Base-by-base conservation (phyloP, 35 echinoderm and acorn worm species). In the Eucidaris tribuloides region DNA sequence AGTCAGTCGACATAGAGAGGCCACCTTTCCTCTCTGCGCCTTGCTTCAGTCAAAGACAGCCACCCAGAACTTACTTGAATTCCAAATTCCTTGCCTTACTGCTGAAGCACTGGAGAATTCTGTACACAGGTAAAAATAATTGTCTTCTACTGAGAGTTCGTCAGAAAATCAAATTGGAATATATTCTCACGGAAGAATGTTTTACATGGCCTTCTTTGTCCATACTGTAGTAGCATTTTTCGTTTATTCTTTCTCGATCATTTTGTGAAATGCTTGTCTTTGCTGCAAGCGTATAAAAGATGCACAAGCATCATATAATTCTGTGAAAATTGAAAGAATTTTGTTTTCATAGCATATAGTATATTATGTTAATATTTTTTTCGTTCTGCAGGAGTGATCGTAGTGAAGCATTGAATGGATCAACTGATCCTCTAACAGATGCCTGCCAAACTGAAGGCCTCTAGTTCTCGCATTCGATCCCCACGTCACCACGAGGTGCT, bases 1-100 rank as follows among this genome's bases (percentile, higher is more conserved):
- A 79, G 85, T 79, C 91, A 93, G 77, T 90, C 32, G 89, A 90
- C 30, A 56, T 99, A 13, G 91, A 99, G 90, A 99, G 42, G 83
- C 78, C 96, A 99, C 48, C 87, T 99, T 3, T 68, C 78, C 7
- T 89, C 89, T 1, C 42, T 99, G 15, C 86, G 86, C 3, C 55
- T 90, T 32, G 87, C 91, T 27, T 93, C 91, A 93, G 63, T 93
- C 91, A 4, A 76, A 83, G 29, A 65, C 60, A 5, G 91, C 96
- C 19, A 88, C 80, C 1, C 39, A 82, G 58, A 93, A 81, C 48
- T 71, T 99, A n/a, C 6, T 50, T 99, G 20, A 54, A 79, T 9
- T 99, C 96, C 14, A 82, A 88, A 20, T 99, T 99, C 76, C 79
- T 86, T 5, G 78, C 66, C 28, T 76, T 89, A 30, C 72, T 99